Evolutionary conservation across 2,797 vertebrate species (phyloP).

Genomic region (Rhinogobio ventralis): DNA sequence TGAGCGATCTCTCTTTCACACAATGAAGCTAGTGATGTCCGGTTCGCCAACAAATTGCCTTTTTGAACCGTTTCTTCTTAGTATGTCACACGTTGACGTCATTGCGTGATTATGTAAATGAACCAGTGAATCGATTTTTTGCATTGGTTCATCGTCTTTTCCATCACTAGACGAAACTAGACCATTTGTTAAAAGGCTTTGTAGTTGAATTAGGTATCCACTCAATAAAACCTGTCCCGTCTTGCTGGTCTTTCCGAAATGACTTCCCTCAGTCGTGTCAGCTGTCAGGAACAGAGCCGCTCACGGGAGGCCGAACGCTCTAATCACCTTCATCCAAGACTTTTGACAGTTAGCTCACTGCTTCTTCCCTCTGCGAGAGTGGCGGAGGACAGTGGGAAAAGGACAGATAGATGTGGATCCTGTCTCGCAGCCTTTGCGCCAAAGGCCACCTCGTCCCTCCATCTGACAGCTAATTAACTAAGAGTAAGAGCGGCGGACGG

Average conservation of each 20-base stretch:
- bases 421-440: constrained; percentile 14
- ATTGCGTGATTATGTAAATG: not conserved
- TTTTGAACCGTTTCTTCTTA: not conserved
- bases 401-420: constrained; percentile 17
- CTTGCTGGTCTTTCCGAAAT: not conserved
- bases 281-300: not conserved
- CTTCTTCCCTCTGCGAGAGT: not conserved
- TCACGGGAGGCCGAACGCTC: not conserved
- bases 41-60: not conserved
- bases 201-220: constrained; percentile 11
- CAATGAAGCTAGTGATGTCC: not conserved
- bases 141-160: not conserved
- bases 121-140: not conserved
- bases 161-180: not conserved
- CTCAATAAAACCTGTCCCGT: not conserved
- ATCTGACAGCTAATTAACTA: constrained; percentile 57
- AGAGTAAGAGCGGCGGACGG: constrained; percentile 9
- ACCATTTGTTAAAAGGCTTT: not conserved
- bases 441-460: constrained; percentile 28
- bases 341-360: not conserved
- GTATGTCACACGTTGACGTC: no score
- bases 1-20: not conserved
- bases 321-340: constrained; percentile 11
- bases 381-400: constrained; percentile 15
- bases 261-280: not conserved